phyloP scores from a whole-genome alignment of 2,888 invertebrate species.

The Acrobasis consociella region DNA sequence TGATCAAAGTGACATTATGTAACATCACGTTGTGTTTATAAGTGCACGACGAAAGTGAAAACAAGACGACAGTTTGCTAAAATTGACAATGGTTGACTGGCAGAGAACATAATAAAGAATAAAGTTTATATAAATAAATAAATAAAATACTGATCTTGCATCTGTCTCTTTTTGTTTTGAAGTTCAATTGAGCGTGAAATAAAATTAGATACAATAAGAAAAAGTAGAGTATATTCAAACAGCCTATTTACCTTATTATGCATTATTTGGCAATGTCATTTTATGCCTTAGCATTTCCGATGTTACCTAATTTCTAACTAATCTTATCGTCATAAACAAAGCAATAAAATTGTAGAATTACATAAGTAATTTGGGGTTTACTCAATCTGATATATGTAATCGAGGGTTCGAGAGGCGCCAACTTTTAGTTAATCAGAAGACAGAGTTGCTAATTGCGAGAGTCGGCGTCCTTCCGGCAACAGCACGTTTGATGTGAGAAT shows the following conservation, averaged over 20 bases:
- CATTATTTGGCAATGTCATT: background rate
- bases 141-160: no score
- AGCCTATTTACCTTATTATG: background rate
- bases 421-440: slow-evolving; percentile 11
- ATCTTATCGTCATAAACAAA: background rate
- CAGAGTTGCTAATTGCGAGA: slow-evolving; percentile 2
- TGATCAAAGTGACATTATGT: slow-evolving; percentile 1
- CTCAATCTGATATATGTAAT: background rate
- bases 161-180: background rate
- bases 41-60: background rate
- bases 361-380: slow-evolving; percentile 11
- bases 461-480: slow-evolving; percentile 7
- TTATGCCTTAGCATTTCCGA: background rate
- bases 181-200: background rate
- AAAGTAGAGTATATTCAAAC: background rate
- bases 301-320: background rate
- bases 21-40: background rate
- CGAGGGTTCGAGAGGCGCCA: background rate
- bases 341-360: slow-evolving; percentile 9
- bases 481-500: slow-evolving; percentile 16
- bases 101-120: no score
- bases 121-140: no score
- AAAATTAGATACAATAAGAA: background rate
- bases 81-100: no score
- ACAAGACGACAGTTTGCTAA: background rate